Evolutionary conservation across 2,888 invertebrate genomes (phyloP).

Genomic region (Scaptomyza reducta): DNA sequence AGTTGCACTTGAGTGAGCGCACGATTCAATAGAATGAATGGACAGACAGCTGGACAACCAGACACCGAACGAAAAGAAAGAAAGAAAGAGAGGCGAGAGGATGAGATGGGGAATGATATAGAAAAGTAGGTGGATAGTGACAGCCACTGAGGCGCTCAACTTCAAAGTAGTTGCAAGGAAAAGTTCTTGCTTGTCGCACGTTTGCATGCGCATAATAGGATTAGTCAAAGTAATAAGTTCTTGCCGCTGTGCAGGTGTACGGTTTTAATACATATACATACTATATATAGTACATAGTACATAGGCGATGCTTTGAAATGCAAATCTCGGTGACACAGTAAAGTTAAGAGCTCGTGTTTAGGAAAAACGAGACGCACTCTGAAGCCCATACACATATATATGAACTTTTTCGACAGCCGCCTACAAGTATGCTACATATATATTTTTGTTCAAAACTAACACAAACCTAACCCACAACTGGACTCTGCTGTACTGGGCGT

Average conservation of each 20-base stretch:
- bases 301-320: slow-evolving; percentile 63
- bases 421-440: slow-evolving; percentile 73
- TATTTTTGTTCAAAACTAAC: slow-evolving; percentile 25
- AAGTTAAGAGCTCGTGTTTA: slow-evolving; percentile 26
- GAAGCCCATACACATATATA: slow-evolving; percentile 2
- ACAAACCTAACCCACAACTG: slow-evolving; percentile 53
- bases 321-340: slow-evolving; percentile 63
- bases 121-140: slow-evolving; percentile 38
- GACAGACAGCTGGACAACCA: slow-evolving; percentile 51
- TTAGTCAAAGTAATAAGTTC: slow-evolving; percentile 77
- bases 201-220: slow-evolving; percentile 78
- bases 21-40: slow-evolving; percentile 75
- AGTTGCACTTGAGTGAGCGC: slow-evolving; percentile 70
- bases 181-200: slow-evolving; percentile 71
- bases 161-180: slow-evolving; percentile 74
- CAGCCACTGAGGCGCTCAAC: slow-evolving; percentile 62
- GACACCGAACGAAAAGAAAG: slow-evolving; percentile 5
- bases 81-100: neutral
- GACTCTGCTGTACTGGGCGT: slow-evolving; percentile 35
- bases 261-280: neutral
- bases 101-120: neutral
- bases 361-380: slow-evolving; percentile 12
- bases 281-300: neutral
- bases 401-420: slow-evolving; percentile 66
- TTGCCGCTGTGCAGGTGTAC: slow-evolving; percentile 44